These are phyloP conservation scores for Linnaemya tessellans DNA, from an alignment of 2,888 invertebrate species.

Conservation along the genomic window DNA sequence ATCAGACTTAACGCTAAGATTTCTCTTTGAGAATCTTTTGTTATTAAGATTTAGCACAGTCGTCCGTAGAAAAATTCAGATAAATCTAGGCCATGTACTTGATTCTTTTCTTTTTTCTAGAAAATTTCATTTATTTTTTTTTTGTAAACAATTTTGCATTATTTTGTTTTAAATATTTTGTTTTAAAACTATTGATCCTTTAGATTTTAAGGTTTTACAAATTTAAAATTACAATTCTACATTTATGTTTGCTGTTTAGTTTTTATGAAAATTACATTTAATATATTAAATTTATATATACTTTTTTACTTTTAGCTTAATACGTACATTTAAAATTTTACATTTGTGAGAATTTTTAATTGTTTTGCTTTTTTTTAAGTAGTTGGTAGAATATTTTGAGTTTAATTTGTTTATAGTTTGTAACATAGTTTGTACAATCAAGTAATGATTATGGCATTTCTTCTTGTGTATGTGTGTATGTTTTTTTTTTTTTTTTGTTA, in stretches of 20 bases:
- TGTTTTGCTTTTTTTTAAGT: constrained; percentile 11
- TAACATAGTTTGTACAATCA: constrained; percentile 71
- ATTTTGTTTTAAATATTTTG: constrained; percentile 23
- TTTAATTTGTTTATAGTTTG: constrained; percentile 41
- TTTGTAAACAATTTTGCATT: constrained; percentile 64
- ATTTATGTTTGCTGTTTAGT: constrained; percentile 41
- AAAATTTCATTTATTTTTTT: background rate
- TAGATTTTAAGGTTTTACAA: constrained; percentile 55
- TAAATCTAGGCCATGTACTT: background rate
- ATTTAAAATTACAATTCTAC: constrained; percentile 62
- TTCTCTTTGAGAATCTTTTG: background rate
- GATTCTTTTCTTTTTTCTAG: background rate
- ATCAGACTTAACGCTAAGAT: background rate
- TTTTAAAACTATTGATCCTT: constrained; percentile 65
- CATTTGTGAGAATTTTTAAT: constrained; percentile 50
- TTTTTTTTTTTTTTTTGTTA: background rate
- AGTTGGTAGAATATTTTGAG: constrained; percentile 16
- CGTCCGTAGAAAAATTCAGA: background rate
- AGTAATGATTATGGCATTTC: constrained; percentile 67
- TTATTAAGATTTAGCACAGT: background rate
- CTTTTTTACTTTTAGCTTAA: constrained; percentile 32
- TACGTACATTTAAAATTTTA: constrained; percentile 60
- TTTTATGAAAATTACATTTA: constrained; percentile 68
- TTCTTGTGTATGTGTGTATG: constrained; percentile 27
- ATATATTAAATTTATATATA: constrained; percentile 56